A percentile compares a stretch with the other conserved stretches of the same genome.
Conservation (phyloP, 2,113 vertebrate species). For the Onychostruthus taczanowskii region DNA sequence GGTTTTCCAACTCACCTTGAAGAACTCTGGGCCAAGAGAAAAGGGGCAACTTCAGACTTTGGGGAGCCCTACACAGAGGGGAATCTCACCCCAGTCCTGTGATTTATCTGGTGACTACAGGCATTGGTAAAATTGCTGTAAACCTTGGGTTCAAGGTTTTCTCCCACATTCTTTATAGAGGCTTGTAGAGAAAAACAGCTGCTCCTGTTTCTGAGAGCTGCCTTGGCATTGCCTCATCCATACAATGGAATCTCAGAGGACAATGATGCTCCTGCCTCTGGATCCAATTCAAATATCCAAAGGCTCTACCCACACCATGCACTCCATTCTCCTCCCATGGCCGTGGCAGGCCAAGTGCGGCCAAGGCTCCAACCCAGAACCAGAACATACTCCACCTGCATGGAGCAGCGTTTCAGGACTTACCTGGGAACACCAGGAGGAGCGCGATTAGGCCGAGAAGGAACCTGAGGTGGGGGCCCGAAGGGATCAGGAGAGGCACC, state of each 20-base stretch:
- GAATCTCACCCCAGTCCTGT: background rate
- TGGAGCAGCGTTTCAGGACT: conserved; percentile 43
- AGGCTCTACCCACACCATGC: background rate
- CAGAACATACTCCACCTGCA: background rate
- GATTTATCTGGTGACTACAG: background rate
- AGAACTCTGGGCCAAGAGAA: background rate
- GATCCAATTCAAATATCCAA: background rate
- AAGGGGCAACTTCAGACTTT: background rate
- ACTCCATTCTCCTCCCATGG: background rate
- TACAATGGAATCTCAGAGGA: background rate
- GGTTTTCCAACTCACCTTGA: background rate
- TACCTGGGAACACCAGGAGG: conserved; percentile 97
- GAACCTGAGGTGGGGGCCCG: conserved; percentile 90
- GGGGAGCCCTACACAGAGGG: background rate
- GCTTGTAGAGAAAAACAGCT: background rate
- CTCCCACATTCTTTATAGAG: background rate
- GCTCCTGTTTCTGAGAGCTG: background rate
- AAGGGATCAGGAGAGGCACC: conserved; percentile 96
- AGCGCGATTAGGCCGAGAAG: conserved; percentile 95
- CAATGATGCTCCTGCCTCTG: background rate
- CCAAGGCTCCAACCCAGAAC: background rate
- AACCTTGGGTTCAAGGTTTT: background rate
- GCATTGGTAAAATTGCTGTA: background rate
- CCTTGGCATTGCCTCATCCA: background rate
- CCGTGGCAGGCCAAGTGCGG: background rate